Evolutionary conservation across 2,888 invertebrate species (phyloP), one percentile per base, ranked within the genome.

Genomic region (Melipona bicolor): DNA sequence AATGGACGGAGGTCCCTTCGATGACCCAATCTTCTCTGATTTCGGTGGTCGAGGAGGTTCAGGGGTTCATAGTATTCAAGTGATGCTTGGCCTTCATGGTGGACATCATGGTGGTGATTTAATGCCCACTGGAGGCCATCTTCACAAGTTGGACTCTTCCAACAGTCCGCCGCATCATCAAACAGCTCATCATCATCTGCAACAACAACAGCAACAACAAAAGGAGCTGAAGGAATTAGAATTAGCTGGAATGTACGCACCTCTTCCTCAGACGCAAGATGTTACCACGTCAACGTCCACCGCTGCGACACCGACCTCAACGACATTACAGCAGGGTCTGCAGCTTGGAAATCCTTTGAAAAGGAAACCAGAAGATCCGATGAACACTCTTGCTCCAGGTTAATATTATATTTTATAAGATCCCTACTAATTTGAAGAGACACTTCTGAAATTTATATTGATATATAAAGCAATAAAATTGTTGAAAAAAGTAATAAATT

Each of bases 11-110:
- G 95, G 95, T 73, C 96, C 96, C 54, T 96, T 97, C 95, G 98
- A 98, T 93, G 98, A 98, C 93, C 97, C 97, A 92, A 96, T 97
- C 93, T 98, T 97, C 94, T 95, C 96, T 88, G 97, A 98, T 95
- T 97, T 97, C 92, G 95, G 95, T 52, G 96, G 95, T 89, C 95
- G 97, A 17, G 95, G 95, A 86, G 95, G 95, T 3, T 95, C 95
- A 54, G 96, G 96, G 61, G 96, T 95, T 75, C 96, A 96, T 90
- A 96, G 96, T 88, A 96, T 97, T 87, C 96, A 97, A 94, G 96
- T 96, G 84, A 97, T 97, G 97, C 94, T 97, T 77, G 96, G 96
- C 21, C 94, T 96, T 81, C 95, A 95, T 83, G 95, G 95, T 67
- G 95, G 95, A 50, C 95, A 94, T 73, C 95, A 95, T 78, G 82